These are phyloP conservation scores for Catharus fuscescens DNA, from an alignment of 2,113 vertebrate genomes.

Conservation along the genomic window DNA sequence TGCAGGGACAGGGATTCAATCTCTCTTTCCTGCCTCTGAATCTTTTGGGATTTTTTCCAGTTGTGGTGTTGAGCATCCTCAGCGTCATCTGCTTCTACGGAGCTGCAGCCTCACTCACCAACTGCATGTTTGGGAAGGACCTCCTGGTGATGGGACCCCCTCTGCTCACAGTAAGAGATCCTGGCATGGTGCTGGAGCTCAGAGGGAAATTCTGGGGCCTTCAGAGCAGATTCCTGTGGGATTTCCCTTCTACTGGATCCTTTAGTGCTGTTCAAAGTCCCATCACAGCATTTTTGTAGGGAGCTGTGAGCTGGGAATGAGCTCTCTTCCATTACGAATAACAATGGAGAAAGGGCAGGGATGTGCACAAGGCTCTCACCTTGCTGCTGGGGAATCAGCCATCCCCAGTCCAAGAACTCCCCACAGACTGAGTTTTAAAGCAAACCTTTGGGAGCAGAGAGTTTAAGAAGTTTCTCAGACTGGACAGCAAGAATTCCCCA, in stretches of 20 bases:
- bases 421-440: background rate
- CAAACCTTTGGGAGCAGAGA: background rate
- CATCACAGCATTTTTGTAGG: background rate
- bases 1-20: background rate
- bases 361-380: background rate
- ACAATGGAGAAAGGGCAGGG: background rate
- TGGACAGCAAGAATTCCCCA: background rate
- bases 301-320: background rate
- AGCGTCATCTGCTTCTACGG: constrained; percentile 82
- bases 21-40: background rate
- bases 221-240: background rate
- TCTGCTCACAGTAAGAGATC: constrained; percentile 75
- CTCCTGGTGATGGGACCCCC: constrained; percentile 80
- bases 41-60: constrained; percentile 44
- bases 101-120: constrained; percentile 79
- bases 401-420: background rate
- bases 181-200: background rate
- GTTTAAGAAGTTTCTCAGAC: background rate
- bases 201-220: background rate
- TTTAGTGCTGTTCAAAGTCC: accelerated
- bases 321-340: background rate
- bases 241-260: background rate
- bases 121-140: constrained; percentile 77
- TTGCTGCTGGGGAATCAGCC: background rate
- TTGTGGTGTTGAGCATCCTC: constrained; percentile 77